Evolutionary conservation across 2,113 vertebrate genomes (phyloP).

Genomic region (Cranoglanis bouderius): DNA sequence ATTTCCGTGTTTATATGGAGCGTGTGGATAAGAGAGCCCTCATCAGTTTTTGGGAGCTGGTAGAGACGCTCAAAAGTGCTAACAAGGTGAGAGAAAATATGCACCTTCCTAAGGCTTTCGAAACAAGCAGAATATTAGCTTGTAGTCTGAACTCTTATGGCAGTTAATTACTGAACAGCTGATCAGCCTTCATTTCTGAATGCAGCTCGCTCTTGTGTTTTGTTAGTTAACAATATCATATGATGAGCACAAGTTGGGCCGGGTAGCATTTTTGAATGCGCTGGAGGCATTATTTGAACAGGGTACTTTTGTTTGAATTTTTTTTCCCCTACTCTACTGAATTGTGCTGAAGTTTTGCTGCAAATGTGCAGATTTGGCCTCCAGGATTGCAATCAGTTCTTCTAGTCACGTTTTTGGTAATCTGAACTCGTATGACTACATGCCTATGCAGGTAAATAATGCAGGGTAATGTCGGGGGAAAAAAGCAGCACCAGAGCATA

Average conservation of each 20-base stretch:
- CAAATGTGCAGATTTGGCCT: background rate
- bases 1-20: constrained; percentile 92
- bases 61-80: constrained; percentile 90
- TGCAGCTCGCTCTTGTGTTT: background rate
- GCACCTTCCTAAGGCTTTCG: background rate
- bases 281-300: constrained; percentile 17
- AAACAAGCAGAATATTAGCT: constrained; percentile 3
- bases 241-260: constrained; percentile 34
- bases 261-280: background rate
- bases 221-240: background rate
- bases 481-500: background rate
- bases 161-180: background rate
- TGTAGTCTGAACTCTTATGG: background rate
- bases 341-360: background rate
- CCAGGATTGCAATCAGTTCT: background rate
- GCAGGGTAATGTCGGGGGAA: background rate
- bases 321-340: background rate
- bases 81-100: constrained; percentile 81
- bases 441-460: constrained; percentile 3
- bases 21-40: constrained; percentile 88
- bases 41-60: constrained; percentile 92
- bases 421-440: background rate
- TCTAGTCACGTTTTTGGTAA: background rate
- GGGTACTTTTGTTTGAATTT: background rate
- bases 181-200: background rate